Conservation (phyloP, 2,113 vertebrate species). For the Ceyx melanurus region DNA sequence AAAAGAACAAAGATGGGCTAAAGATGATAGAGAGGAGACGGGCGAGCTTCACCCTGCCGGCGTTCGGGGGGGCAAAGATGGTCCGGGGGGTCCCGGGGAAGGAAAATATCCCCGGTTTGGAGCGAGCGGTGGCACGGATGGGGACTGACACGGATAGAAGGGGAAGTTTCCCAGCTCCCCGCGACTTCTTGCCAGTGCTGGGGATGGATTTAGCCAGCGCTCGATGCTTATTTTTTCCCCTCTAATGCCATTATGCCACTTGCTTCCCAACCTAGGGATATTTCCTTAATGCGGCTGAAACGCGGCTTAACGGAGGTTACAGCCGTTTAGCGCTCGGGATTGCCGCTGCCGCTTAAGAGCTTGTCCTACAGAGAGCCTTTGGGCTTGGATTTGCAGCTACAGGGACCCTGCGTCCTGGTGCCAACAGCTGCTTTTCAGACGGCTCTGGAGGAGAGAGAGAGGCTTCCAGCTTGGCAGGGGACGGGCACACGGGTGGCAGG, state of each 20-base stretch:
- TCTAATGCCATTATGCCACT: constrained; percentile 62
- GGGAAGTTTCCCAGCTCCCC: background rate
- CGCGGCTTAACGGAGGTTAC: constrained; percentile 38
- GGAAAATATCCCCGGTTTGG: background rate
- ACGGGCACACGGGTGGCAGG: fast-evolving
- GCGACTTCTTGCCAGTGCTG: background rate
- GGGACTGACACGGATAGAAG: background rate
- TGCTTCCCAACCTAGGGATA: constrained; percentile 43
- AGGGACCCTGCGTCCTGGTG: background rate
- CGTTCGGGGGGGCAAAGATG: background rate
- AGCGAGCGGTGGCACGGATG: fast-evolving
- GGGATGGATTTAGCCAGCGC: background rate
- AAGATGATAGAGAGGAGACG: constrained; percentile 24
- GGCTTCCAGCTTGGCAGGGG: background rate
- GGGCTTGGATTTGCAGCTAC: background rate
- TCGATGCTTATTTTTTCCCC: constrained; percentile 17
- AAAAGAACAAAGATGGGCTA: background rate
- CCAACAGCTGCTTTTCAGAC: constrained; percentile 14
- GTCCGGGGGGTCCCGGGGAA: background rate
- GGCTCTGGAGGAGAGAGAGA: background rate
- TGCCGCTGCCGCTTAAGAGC: constrained; percentile 37
- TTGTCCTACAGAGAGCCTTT: constrained; percentile 37
- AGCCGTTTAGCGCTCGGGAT: constrained; percentile 24
- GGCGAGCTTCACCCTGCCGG: background rate
- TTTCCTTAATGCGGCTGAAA: constrained; percentile 62